Percentiles rank a stretch among this genome's conserved stretches.
These are phyloP conservation scores for Leptinotarsa undecemlineata DNA, from an alignment of 1,140 invertebrate genomes.

Conservation along the genomic window DNA sequence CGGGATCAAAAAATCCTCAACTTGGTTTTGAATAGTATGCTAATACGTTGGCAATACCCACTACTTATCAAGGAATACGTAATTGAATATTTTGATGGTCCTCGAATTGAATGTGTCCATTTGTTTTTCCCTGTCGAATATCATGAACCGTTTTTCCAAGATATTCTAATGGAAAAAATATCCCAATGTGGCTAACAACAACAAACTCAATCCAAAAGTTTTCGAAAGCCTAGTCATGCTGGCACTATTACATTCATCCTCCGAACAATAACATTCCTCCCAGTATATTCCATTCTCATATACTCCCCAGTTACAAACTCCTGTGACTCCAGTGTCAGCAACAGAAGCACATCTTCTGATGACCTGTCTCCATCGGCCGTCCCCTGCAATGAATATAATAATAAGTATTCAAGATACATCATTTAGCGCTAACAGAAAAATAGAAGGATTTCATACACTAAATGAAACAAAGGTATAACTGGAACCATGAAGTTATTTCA, in stretches of 20 bases:
- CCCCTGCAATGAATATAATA: conserved; percentile 67
- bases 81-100: no score
- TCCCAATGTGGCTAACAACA: neutral
- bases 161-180: conserved; percentile 3
- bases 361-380: conserved; percentile 90
- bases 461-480: no score
- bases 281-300: conserved; percentile 90
- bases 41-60: no score
- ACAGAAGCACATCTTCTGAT: conserved; percentile 88
- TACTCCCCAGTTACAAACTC: conserved; percentile 93
- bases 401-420: neutral
- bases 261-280: conserved; percentile 92
- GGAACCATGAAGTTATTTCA: no score
- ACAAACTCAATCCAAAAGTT: conserved; percentile 12
- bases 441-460: no score
- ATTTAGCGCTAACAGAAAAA: no score
- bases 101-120: no score
- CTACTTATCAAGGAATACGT: no score
- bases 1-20: neutral
- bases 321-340: conserved; percentile 85
- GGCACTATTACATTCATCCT: conserved; percentile 79
- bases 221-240: conserved; percentile 22
- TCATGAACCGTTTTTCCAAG: no score
- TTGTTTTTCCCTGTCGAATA: no score
- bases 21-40: neutral